Percentiles rank a stretch among this genome's conserved stretches.
Evolutionary conservation across 2,888 invertebrate genomes (phyloP).

Genomic region (Drosophila antonietae): DNA sequence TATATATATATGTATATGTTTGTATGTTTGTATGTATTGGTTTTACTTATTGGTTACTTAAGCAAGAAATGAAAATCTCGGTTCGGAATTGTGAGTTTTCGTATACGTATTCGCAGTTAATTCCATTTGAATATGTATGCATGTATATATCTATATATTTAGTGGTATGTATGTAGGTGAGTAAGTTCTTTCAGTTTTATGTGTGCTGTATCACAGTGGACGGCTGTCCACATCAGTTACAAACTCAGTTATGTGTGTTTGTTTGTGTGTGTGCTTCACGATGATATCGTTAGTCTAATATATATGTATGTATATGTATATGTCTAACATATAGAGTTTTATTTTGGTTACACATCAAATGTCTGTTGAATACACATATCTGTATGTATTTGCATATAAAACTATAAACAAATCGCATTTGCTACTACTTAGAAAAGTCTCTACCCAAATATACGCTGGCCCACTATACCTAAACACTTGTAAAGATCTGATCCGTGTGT

Average conservation of each 20-base stretch:
- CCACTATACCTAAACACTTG: conserved; percentile 41
- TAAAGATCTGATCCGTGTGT: conserved; percentile 2
- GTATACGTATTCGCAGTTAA: conserved; percentile 14
- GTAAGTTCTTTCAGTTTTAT: not conserved
- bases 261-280: conserved; percentile 12
- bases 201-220: conserved; percentile 64
- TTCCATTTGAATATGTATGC: conserved; percentile 12
- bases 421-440: conserved; percentile 30
- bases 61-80: not conserved
- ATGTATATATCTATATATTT: conserved; percentile 11
- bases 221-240: conserved; percentile 63
- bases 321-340: conserved; percentile 14
- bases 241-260: conserved; percentile 23
- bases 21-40: conserved; percentile 33
- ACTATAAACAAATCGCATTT: conserved; percentile 33
- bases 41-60: conserved; percentile 29
- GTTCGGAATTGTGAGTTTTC: conserved; percentile 11
- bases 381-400: conserved; percentile 29
- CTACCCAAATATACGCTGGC: conserved; percentile 48
- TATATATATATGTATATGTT: conserved; percentile 32
- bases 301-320: not conserved
- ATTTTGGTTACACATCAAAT: conserved; percentile 20
- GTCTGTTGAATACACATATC: conserved; percentile 32
- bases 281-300: not conserved
- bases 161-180: conserved; percentile 15